Conservation (phyloP, 2,888 invertebrate genomes). For the Caenorhabditis sp. region DNA sequence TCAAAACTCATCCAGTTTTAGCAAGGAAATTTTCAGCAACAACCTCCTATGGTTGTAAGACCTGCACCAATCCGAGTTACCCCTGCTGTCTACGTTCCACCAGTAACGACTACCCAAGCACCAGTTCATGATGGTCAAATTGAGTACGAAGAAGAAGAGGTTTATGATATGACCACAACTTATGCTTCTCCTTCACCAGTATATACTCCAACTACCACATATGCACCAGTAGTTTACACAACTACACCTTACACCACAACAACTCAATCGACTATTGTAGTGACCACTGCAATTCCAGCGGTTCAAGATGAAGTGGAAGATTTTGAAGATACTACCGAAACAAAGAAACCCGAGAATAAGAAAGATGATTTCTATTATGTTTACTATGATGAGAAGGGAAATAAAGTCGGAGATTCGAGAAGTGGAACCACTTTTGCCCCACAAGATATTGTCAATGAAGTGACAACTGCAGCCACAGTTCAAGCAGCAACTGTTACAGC, state of each 20-base stretch:
- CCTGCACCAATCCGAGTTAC: not conserved
- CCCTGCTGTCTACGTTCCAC: not conserved
- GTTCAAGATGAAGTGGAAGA: slow-evolving; percentile 7
- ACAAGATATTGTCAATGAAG: slow-evolving; percentile 23
- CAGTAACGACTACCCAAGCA: not conserved
- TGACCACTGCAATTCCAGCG: slow-evolving; percentile 18
- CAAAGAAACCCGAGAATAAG: not conserved
- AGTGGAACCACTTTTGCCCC: slow-evolving; percentile 37
- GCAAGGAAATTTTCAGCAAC: not conserved
- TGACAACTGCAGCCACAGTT: slow-evolving; percentile 13
- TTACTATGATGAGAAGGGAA: slow-evolving; percentile 39
- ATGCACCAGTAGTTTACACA: not conserved
- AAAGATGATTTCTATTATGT: slow-evolving; percentile 40
- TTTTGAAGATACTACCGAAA: slow-evolving; percentile 1
- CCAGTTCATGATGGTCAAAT: not conserved
- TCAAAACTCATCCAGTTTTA: too few species aligned
- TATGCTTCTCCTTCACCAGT: not conserved
- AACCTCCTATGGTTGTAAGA: not conserved
- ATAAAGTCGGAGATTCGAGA: slow-evolving; percentile 38
- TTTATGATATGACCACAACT: not conserved
- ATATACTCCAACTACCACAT: not conserved
- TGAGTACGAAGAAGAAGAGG: not conserved
- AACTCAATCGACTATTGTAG: slow-evolving; percentile 17
- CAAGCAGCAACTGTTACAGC: not conserved
- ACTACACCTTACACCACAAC: slow-evolving; percentile 2